A percentile compares a stretch with the other conserved stretches of the same genome.
phyloP scores from a whole-genome alignment of 2,113 vertebrate species.

The Podilymbus podiceps region DNA sequence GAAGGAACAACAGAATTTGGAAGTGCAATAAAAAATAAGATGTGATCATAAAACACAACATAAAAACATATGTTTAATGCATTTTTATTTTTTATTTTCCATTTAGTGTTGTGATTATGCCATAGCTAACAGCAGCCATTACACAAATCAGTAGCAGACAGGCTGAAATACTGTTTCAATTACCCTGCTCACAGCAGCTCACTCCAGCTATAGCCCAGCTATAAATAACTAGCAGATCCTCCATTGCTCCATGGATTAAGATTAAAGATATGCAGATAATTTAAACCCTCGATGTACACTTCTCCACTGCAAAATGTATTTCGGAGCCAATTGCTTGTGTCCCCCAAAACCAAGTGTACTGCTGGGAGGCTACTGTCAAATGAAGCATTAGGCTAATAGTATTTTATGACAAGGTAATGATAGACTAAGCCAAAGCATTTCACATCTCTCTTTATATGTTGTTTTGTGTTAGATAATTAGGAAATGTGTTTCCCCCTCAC shows the following conservation, averaged over 20 bases:
- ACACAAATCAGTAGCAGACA: constrained; percentile 28
- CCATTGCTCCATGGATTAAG: constrained; percentile 23
- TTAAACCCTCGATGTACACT: neutral
- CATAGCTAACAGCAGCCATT: constrained; percentile 22
- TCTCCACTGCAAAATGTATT: neutral
- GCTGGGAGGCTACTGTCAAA: neutral
- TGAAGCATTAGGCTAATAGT: neutral
- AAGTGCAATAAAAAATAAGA: constrained; percentile 44
- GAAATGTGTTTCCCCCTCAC: neutral
- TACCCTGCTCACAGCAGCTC: constrained; percentile 50
- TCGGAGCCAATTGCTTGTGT: neutral
- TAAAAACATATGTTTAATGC: constrained; percentile 59
- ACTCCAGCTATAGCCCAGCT: neutral
- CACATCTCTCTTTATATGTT: neutral
- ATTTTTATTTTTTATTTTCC: constrained; percentile 48
- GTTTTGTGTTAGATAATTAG: neutral
- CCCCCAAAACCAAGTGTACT: neutral
- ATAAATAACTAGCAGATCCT: constrained; percentile 49
- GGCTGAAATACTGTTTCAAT: constrained; percentile 62
- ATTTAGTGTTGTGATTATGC: constrained; percentile 23
- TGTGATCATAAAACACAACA: constrained; percentile 35
- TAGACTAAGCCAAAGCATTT: neutral
- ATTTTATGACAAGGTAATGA: neutral
- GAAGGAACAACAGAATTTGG: constrained; percentile 32
- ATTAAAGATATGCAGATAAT: constrained; percentile 38